phyloP scores from a whole-genome alignment of 2,888 invertebrate genomes.

The Rotaria macrura region DNA sequence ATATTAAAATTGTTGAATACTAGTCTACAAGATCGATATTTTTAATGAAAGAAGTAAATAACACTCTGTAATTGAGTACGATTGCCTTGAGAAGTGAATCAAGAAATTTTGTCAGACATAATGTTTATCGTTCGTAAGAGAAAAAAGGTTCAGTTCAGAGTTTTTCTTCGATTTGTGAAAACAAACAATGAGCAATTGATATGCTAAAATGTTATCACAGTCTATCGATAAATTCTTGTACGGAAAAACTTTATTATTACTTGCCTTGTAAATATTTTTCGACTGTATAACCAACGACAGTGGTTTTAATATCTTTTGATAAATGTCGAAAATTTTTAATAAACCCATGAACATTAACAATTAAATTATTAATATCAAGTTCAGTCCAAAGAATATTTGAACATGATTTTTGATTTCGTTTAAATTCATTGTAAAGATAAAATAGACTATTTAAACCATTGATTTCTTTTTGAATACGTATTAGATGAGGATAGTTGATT shows the following conservation, averaged over 20 bases:
- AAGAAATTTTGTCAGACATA: no score
- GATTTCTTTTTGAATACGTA: conserved; percentile 51
- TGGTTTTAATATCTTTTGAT: conserved; percentile 56
- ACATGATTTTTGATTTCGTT: conserved; percentile 66
- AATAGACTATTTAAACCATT: conserved; percentile 62
- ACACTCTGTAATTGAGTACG: no score
- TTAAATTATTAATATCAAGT: conserved; percentile 67
- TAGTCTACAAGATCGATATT: no score
- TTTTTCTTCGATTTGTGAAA: no score
- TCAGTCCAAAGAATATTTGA: conserved; percentile 76
- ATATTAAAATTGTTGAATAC: no score
- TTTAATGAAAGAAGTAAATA: no score
- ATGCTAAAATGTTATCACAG: no score
- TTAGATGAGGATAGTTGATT: conserved; percentile 54
- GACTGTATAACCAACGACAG: conserved; percentile 39
- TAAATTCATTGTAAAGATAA: conserved; percentile 67
- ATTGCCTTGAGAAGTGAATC: no score
- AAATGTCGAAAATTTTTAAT: conserved; percentile 68
- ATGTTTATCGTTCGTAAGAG: no score
- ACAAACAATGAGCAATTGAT: no score
- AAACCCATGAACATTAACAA: conserved; percentile 72
- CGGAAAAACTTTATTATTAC: neutral
- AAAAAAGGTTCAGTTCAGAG: no score
- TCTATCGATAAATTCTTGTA: no score
- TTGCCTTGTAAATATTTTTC: neutral